phyloP scores from a whole-genome alignment of 1,140 invertebrate species.

The Brachionus calyciflorus region DNA sequence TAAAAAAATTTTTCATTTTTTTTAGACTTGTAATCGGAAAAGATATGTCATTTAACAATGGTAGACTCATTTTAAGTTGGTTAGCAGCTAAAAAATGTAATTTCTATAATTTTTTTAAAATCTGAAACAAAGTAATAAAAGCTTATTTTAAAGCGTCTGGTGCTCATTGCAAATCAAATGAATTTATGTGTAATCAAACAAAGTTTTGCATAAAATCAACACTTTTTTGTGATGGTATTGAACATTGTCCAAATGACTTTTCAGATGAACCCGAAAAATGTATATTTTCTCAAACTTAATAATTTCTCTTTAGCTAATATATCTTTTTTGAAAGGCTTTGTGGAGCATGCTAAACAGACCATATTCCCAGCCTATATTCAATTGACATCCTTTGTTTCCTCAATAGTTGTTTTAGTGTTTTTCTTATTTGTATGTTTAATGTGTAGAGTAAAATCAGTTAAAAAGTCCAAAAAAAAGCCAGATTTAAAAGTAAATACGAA shows the following conservation, averaged over 20 bases:
- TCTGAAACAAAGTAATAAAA: background rate
- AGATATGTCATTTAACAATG: background rate
- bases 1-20: background rate
- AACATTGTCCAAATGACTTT: conserved; percentile 33
- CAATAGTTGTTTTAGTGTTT: background rate
- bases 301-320: background rate
- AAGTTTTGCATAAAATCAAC: conserved; percentile 9
- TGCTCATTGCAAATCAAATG: conserved; percentile 6
- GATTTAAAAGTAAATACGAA: background rate
- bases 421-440: conserved; percentile 31
- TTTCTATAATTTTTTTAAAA: background rate
- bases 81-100: background rate
- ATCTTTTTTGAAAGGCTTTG: conserved; percentile 10
- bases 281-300: background rate
- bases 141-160: background rate
- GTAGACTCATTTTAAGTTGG: conserved; percentile 32
- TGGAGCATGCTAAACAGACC: background rate
- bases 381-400: background rate
- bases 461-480: conserved; percentile 2
- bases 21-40: conserved; percentile 4
- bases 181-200: conserved; percentile 45
- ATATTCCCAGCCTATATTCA: conserved; percentile 18
- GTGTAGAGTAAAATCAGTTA: background rate
- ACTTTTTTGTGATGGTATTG: conserved; percentile 30
- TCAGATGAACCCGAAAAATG: conserved; percentile 45